A percentile compares a stretch with the other conserved stretches of the same genome.
These are phyloP conservation scores for Drosophila tropicalis DNA, from an alignment of 1,140 invertebrate genomes.

Conservation along the genomic window DNA sequence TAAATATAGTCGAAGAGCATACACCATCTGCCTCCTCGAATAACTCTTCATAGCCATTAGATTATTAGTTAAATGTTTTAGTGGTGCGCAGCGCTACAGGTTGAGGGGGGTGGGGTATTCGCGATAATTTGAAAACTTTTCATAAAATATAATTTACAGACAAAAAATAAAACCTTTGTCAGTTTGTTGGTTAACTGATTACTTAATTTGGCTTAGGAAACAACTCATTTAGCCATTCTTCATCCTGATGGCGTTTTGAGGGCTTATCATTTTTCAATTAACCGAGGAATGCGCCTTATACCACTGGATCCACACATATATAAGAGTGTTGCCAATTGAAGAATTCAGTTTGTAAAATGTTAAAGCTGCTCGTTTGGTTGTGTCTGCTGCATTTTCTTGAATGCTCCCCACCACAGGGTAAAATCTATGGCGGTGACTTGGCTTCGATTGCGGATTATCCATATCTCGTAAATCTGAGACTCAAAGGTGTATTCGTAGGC, in stretches of 20 bases:
- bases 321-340: background rate
- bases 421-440: slow-evolving; percentile 48
- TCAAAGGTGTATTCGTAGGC: slow-evolving; percentile 38
- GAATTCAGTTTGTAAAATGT: slow-evolving; percentile 14
- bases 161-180: no score
- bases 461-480: slow-evolving; percentile 60
- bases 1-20: slow-evolving; percentile 24
- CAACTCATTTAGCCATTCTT: background rate
- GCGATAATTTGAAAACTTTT: no score
- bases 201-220: no score
- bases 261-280: slow-evolving; percentile 59
- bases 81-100: no score
- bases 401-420: background rate
- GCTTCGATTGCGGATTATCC: slow-evolving; percentile 32
- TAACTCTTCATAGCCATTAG: background rate
- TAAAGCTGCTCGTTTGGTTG: slow-evolving; percentile 10
- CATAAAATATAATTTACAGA: no score
- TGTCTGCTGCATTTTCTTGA: background rate
- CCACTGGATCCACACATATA: slow-evolving; percentile 9
- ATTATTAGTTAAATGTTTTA: background rate
- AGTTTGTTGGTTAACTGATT: no score
- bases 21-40: slow-evolving; percentile 21
- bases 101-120: no score
- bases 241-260: background rate
- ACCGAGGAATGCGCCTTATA: slow-evolving; percentile 44